A percentile compares a stretch with the other conserved stretches of the same genome.
phyloP scores from a whole-genome alignment of 2,888 invertebrate genomes.

The Myopa tessellatipennis region DNA sequence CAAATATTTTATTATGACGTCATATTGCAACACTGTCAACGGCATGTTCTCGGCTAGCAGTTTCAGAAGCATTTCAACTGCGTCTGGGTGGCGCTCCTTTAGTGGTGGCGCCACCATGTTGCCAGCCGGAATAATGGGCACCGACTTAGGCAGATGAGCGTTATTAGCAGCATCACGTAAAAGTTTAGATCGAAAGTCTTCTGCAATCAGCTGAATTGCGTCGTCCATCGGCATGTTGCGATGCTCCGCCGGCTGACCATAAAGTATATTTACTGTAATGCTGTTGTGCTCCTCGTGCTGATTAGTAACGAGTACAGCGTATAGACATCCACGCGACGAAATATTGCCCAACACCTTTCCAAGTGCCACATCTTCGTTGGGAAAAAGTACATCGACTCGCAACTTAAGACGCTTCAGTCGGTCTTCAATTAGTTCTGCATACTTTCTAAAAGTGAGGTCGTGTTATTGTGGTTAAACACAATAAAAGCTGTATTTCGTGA shows the following conservation, averaged over 20 bases:
- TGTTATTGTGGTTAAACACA: neutral
- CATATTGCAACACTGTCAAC: conserved; percentile 82
- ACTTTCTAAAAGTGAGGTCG: conserved; percentile 68
- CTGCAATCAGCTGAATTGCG: conserved; percentile 81
- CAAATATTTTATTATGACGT: conserved; percentile 78
- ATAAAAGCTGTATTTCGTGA: neutral
- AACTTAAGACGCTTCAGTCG: conserved; percentile 82
- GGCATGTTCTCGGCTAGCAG: conserved; percentile 85
- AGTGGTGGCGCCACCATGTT: conserved; percentile 70
- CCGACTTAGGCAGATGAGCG: conserved; percentile 48
- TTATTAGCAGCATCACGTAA: conserved; percentile 69
- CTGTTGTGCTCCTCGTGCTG: conserved; percentile 88
- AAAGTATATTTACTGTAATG: conserved; percentile 88
- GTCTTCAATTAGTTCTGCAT: conserved; percentile 89
- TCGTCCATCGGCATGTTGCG: conserved; percentile 96
- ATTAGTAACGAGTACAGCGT: conserved; percentile 87
- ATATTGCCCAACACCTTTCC: conserved; percentile 79
- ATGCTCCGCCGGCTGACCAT: conserved; percentile 90
- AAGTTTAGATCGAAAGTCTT: conserved; percentile 77
- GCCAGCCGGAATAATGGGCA: conserved; percentile 55
- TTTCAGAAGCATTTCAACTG: conserved; percentile 79
- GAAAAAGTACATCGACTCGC: conserved; percentile 88
- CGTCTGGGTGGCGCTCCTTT: conserved; percentile 73
- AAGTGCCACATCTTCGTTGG: conserved; percentile 89
- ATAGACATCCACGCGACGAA: conserved; percentile 87